phyloP scores from a whole-genome alignment of 1,140 invertebrate species.

The Cylas formicarius region DNA sequence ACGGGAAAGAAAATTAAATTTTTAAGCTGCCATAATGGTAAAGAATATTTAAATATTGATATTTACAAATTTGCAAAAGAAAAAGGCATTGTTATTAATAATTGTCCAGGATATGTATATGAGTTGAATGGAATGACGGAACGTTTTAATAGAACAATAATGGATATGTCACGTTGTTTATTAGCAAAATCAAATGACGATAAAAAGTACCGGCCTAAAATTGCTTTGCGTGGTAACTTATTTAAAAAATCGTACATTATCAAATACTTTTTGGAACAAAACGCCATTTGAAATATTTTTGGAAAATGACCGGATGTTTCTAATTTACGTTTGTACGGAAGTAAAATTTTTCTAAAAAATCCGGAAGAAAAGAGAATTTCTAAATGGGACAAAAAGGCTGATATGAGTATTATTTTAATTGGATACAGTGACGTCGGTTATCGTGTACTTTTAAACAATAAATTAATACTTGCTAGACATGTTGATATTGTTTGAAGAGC shows the following conservation, averaged over 20 bases:
- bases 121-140: slow-evolving; percentile 38
- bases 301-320: too few relatives aligned
- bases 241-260: too few relatives aligned
- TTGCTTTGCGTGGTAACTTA: slow-evolving; percentile 27
- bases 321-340: slow-evolving; percentile 11
- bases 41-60: slow-evolving; percentile 34
- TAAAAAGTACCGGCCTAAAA: slow-evolving; percentile 37
- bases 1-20: slow-evolving; percentile 34
- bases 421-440: too few relatives aligned
- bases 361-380: slow-evolving; percentile 8
- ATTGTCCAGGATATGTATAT: slow-evolving; percentile 37
- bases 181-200: slow-evolving; percentile 29
- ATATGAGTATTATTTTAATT: slow-evolving; percentile 7
- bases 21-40: slow-evolving; percentile 42
- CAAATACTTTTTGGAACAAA: slow-evolving; percentile 4
- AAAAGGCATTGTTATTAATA: slow-evolving; percentile 34
- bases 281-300: slow-evolving; percentile 16
- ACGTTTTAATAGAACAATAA: slow-evolving; percentile 36
- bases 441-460: too few relatives aligned
- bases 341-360: slow-evolving; percentile 13
- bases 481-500: too few relatives aligned
- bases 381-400: slow-evolving; percentile 9
- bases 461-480: too few relatives aligned
- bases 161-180: slow-evolving; percentile 25
- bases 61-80: slow-evolving; percentile 19